Evolutionary conservation across 2,797 vertebrate species (phyloP), one percentile per base, ranked within the genome.

Genomic region (Malacoraja senta): DNA sequence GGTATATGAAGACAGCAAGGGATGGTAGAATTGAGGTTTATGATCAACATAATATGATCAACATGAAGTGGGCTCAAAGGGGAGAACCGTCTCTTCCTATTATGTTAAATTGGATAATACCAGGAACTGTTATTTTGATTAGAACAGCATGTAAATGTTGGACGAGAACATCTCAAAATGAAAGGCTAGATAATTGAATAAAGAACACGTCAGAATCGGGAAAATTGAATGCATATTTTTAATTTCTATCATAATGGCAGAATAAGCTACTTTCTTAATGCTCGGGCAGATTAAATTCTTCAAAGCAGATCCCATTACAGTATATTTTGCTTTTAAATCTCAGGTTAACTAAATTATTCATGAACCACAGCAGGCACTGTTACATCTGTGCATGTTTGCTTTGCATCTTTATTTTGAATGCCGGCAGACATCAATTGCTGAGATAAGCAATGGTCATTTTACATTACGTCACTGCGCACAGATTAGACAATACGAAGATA

Each of bases 271-370:
- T 88, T 88, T 17, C 58, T 88, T 15, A 17, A 13, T 63, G 32
- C 61, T 65, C 83, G 32, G 83, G 61, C 61, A 88, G 63, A 88
- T 88, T 88, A 38, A 88, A 63, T 88, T 65, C 58, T 17, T n/a
- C 63, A 63, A 78, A 17, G 32, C 77, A 78, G 77, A 78, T 78
- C 77, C 32, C 12, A 17, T 78, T 32, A 35, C 32, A 78, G 32
- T 78, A 32, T 78, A 78, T 77, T 77, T 77, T 77, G 77, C 77
- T 78, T 78, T 78, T 78, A 78, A 78, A 65, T 65, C 12, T 88
- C 13, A n/a, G 29, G n/a, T 88, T 88, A 88, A 17, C 63, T 88
- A 65, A 65, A 88, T 88, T 88, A 88, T 88, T 88, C 83, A 88
- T 88, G 65, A 61, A 88, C 58, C 83, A 65, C 29, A 65, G 63